Percentiles rank a stretch among this genome's conserved stretches.
These are phyloP conservation scores for Phalera bucephala DNA, from an alignment of 2,888 invertebrate genomes.

Conservation along the genomic window DNA sequence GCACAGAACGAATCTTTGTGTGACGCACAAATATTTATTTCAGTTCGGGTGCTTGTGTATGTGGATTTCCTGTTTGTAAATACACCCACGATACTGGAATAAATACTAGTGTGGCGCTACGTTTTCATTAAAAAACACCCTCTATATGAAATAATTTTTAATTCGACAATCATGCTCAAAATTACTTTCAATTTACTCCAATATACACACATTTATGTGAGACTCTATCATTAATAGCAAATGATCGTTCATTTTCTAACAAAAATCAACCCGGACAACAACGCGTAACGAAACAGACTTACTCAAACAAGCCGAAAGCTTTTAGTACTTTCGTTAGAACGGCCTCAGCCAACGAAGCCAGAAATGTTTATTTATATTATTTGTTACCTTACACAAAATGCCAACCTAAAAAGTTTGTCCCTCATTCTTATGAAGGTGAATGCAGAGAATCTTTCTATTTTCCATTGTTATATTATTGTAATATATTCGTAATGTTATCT, in stretches of 20 bases:
- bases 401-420: constrained; percentile 20
- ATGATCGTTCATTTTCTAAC: neutral
- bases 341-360: constrained; percentile 13
- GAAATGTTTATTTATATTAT: constrained; percentile 27
- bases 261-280: constrained; percentile 1
- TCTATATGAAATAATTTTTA: too few relatives aligned
- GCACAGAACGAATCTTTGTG: too few relatives aligned
- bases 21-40: too few relatives aligned
- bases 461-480: constrained; percentile 23
- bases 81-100: too few relatives aligned
- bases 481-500: constrained; percentile 21
- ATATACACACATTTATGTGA: too few relatives aligned
- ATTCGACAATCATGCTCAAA: too few relatives aligned
- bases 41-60: too few relatives aligned
- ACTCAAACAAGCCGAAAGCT: constrained; percentile 8
- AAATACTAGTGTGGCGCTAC: too few relatives aligned
- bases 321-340: constrained; percentile 15
- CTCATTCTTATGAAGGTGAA: constrained; percentile 20
- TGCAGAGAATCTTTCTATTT: constrained; percentile 11
- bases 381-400: constrained; percentile 22
- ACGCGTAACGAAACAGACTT: constrained; percentile 3
- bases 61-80: too few relatives aligned
- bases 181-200: too few relatives aligned
- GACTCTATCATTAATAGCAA: too few relatives aligned
- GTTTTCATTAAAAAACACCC: too few relatives aligned